phyloP scores from a whole-genome alignment of 1,140 invertebrate genomes.

The Listronotus oregonensis region DNA sequence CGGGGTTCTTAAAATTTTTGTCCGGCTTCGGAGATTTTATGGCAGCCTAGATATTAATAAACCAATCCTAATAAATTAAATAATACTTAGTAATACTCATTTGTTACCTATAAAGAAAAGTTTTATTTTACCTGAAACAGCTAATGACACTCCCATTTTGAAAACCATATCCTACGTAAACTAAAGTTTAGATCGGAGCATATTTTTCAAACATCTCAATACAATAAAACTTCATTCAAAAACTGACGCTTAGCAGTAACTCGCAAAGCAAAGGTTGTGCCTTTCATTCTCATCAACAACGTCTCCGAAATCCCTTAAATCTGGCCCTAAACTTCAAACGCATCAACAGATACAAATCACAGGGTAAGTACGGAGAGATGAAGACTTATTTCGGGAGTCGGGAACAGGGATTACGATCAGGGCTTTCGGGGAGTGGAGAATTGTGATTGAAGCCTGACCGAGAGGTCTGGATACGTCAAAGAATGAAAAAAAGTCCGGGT shows the following conservation, averaged over 20 bases:
- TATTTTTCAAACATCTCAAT: background rate
- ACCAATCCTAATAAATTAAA: too few species aligned
- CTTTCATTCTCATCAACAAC: conserved; percentile 46
- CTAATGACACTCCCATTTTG: too few species aligned
- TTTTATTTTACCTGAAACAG: too few species aligned
- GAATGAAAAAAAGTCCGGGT: too few species aligned
- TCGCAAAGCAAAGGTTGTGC: background rate
- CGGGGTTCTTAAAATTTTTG: too few species aligned
- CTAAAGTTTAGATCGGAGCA: too few species aligned
- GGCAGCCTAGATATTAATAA: too few species aligned
- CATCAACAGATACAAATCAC: conserved; percentile 53
- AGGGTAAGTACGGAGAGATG: conserved; percentile 47
- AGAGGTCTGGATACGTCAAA: conserved; percentile 22
- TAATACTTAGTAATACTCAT: too few species aligned
- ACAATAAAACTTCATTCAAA: background rate
- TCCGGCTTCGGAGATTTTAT: too few species aligned
- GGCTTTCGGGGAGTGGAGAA: conserved; percentile 29
- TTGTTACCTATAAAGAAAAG: too few species aligned
- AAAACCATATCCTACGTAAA: too few species aligned
- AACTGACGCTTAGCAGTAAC: too few species aligned
- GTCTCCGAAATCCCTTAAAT: conserved; percentile 45
- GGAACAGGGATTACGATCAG: conserved; percentile 24
- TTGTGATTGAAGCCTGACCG: conserved; percentile 32
- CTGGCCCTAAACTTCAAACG: conserved; percentile 50
- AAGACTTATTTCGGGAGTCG: conserved; percentile 48